phyloP scores from a whole-genome alignment of 2,113 vertebrate species.

The Myodes glareolus region DNA sequence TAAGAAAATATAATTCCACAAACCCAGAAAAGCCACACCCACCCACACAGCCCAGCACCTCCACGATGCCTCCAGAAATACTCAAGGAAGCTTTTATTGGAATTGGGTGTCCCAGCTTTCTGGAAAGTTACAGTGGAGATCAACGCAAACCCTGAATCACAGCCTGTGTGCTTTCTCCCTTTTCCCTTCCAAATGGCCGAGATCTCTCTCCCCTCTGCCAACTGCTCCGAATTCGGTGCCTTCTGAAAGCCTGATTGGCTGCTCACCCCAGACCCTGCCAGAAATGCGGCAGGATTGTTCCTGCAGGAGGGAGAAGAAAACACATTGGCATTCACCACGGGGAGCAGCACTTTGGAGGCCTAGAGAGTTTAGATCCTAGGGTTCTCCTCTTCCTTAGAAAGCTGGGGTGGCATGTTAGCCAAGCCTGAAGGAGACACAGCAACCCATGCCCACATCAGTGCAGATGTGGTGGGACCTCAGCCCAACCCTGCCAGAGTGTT shows the following conservation, averaged over 20 bases:
- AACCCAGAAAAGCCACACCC: slow-evolving; percentile 54
- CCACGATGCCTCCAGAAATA: slow-evolving; percentile 69
- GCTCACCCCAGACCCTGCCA: slow-evolving; percentile 41
- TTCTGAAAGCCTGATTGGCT: slow-evolving; percentile 4
- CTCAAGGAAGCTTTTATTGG: slow-evolving; percentile 52
- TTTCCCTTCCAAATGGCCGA: slow-evolving; percentile 68
- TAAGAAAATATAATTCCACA: slow-evolving; percentile 43
- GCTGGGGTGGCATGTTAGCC: not conserved
- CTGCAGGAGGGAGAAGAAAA: not conserved
- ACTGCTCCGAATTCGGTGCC: slow-evolving; percentile 33
- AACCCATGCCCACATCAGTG: not conserved
- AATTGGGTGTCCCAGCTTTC: slow-evolving; percentile 71
- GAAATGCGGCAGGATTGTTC: slow-evolving; percentile 36
- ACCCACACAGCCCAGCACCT: slow-evolving; percentile 35
- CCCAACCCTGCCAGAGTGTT: not conserved
- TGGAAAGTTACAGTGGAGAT: slow-evolving; percentile 73
- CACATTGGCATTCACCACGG: not conserved
- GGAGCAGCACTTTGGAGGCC: not conserved
- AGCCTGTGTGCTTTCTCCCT: slow-evolving; percentile 30
- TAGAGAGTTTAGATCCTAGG: not conserved
- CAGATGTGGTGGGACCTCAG: not conserved
- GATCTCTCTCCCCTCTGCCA: slow-evolving; percentile 53
- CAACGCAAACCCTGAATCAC: slow-evolving; percentile 40
- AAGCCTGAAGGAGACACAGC: not conserved
- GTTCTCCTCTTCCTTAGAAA: slow-evolving; percentile 16